These are phyloP conservation scores for Sylvia borin DNA, from an alignment of 2,797 vertebrate species.

Conservation along the genomic window DNA sequence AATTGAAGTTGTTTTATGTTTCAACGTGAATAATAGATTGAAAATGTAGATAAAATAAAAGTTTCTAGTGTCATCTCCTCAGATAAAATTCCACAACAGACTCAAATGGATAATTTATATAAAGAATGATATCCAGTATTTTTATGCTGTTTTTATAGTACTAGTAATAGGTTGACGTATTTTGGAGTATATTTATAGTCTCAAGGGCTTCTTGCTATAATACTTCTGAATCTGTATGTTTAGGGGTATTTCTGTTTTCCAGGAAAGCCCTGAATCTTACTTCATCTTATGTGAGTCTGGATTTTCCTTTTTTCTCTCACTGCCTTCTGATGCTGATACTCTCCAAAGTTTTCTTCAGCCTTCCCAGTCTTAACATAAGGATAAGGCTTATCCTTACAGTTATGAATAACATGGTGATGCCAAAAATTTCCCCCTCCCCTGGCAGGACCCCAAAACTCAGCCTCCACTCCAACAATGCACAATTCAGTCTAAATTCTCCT, in stretches of 20 bases:
- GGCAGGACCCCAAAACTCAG: not conserved
- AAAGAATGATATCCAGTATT: not conserved
- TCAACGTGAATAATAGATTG: not conserved
- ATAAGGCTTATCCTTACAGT: not conserved
- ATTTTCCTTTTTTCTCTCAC: not conserved
- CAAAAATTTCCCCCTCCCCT: not conserved
- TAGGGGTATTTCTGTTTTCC: not conserved
- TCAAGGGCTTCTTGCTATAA: not conserved
- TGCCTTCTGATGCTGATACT: not conserved
- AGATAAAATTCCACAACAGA: not conserved
- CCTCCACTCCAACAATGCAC: not conserved
- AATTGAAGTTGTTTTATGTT: not conserved
- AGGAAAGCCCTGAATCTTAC: not conserved
- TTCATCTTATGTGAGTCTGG: not conserved
- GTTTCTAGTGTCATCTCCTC: not conserved
- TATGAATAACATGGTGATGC: not conserved
- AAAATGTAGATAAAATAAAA: conserved; percentile 19
- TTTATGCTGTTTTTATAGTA: not conserved
- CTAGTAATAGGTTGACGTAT: not conserved
- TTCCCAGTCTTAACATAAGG: not conserved
- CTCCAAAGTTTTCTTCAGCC: not conserved
- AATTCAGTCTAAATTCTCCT: not conserved
- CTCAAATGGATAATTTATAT: not conserved
- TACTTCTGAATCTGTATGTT: not conserved
- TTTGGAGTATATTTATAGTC: not conserved